These are phyloP conservation scores for Varroa destructor DNA, from an alignment of 1,140 invertebrate species.

Conservation along the genomic window DNA sequence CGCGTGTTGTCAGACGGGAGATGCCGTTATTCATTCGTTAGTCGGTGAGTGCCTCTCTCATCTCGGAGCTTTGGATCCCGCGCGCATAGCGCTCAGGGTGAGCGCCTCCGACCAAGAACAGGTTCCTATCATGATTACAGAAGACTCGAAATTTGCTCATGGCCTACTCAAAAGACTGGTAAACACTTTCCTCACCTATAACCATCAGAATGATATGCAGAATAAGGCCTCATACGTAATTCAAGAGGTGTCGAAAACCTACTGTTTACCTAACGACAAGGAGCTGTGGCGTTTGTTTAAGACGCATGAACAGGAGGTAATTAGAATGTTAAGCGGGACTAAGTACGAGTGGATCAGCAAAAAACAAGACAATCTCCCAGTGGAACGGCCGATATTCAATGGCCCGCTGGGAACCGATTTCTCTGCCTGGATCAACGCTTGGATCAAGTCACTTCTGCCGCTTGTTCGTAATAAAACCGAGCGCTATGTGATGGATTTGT, in stretches of 20 bases:
- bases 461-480: not conserved
- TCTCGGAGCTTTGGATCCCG: not conserved
- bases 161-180: conserved; percentile 2
- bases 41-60: conserved; percentile 19
- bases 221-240: conserved; percentile 22
- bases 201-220: conserved; percentile 25
- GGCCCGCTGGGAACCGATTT: conserved; percentile 17
- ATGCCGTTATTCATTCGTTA: conserved; percentile 2
- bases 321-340: conserved; percentile 14
- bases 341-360: conserved; percentile 11
- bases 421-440: conserved; percentile 10
- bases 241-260: conserved; percentile 18
- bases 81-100: not conserved
- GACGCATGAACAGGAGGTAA: conserved; percentile 16
- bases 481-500: conserved; percentile 10
- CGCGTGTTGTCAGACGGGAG: conserved; percentile 7
- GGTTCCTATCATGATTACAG: conserved; percentile 8
- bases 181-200: conserved; percentile 19
- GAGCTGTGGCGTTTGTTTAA: conserved; percentile 11
- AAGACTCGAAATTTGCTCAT: conserved; percentile 21
- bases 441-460: conserved; percentile 23
- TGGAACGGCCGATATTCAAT: conserved; percentile 11
- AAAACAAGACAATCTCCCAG: not conserved
- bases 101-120: not conserved
- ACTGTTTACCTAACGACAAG: conserved; percentile 6